Conservation (phyloP, 2,113 vertebrate species). For the Pterophyllum scalare region DNA sequence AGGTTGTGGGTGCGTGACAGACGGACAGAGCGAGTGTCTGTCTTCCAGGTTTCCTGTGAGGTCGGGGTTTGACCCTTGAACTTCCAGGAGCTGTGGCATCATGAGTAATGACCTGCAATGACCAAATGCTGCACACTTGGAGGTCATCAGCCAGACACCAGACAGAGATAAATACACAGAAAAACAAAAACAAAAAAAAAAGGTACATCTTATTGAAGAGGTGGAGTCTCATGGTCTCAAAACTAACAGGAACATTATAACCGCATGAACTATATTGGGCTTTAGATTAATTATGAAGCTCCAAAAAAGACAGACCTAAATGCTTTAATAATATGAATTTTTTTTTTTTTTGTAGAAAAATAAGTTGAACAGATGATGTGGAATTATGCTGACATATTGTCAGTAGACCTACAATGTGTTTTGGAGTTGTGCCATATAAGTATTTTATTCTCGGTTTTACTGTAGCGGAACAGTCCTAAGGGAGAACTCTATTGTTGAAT, state of each 20-base stretch:
- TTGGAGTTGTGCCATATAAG: background rate
- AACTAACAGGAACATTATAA: background rate
- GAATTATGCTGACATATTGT: background rate
- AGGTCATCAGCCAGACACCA: slow-evolving; percentile 47
- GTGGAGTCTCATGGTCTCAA: background rate
- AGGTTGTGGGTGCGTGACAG: slow-evolving; percentile 12
- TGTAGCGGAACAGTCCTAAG: background rate
- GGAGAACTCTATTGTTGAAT: background rate
- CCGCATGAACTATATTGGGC: background rate
- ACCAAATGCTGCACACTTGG: slow-evolving; percentile 10
- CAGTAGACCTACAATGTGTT: background rate
- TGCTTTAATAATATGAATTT: background rate
- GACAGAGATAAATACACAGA: slow-evolving; percentile 43
- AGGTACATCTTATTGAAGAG: background rate
- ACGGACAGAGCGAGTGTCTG: background rate
- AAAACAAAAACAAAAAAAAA: background rate
- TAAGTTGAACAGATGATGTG: background rate
- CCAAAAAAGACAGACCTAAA: background rate
- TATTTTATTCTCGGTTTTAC: background rate
- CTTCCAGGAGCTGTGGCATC: slow-evolving; percentile 55
- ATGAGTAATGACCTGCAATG: slow-evolving; percentile 52
- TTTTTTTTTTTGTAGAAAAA: background rate
- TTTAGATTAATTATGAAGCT: background rate
- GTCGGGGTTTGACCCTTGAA: slow-evolving; percentile 64
- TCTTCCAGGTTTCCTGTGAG: slow-evolving; percentile 64